Evolutionary conservation across 2,797 vertebrate species (phyloP).

Genomic region (Semotilus atromaculatus): DNA sequence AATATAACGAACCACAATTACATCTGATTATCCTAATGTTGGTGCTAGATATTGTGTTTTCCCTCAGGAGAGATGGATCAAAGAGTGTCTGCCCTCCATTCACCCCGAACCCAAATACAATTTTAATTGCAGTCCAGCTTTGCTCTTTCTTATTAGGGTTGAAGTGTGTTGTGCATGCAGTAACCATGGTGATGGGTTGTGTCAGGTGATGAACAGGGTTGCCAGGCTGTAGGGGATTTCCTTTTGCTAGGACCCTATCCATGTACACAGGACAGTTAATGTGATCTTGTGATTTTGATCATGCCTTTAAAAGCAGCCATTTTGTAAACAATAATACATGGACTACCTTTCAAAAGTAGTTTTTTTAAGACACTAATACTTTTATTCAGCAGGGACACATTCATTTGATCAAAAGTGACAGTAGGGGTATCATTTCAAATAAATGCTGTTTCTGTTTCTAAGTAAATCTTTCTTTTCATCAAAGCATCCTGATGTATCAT

Average conservation of each 20-base stretch:
- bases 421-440: not conserved
- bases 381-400: not conserved
- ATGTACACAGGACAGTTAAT: slow-evolving; percentile 11
- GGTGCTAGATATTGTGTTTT: slow-evolving; percentile 5
- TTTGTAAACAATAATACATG: not conserved
- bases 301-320: not conserved
- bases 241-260: not conserved
- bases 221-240: slow-evolving; percentile 44
- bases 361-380: not conserved
- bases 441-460: not conserved
- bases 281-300: slow-evolving; percentile 6
- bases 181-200: slow-evolving; percentile 26
- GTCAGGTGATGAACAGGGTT: slow-evolving; percentile 35
- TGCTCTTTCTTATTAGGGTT: slow-evolving; percentile 19
- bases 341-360: not conserved
- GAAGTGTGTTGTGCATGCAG: slow-evolving; percentile 1
- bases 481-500: not conserved
- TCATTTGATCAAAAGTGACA: not conserved
- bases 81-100: slow-evolving; percentile 15
- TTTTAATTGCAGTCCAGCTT: slow-evolving; percentile 39
- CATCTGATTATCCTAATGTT: not conserved
- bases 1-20: not conserved
- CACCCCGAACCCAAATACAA: slow-evolving; percentile 16
- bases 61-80: not conserved
- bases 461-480: not conserved